Conservation (phyloP, 2,113 vertebrate genomes). For the Hemichromis elongatus region DNA sequence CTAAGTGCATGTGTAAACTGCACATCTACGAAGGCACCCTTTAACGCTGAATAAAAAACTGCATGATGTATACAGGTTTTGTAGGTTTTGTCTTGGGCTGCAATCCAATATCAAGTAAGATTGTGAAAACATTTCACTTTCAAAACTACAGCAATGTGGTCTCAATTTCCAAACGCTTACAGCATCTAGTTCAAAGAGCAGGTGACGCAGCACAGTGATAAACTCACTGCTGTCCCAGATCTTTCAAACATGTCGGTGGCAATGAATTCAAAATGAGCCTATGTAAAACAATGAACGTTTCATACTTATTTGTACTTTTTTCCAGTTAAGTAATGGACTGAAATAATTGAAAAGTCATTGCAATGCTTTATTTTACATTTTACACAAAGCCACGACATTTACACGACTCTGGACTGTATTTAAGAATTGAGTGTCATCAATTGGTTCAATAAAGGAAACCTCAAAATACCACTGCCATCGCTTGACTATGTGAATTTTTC, state of each 20-base stretch:
- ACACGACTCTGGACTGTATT: too few relatives aligned
- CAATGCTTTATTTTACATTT: background rate
- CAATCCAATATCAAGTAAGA: background rate
- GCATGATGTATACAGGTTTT: background rate
- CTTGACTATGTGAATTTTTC: background rate
- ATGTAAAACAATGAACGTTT: background rate
- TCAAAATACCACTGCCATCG: background rate
- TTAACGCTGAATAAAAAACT: background rate
- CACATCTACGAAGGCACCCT: background rate
- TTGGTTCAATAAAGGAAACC: background rate
- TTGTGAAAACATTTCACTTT: background rate
- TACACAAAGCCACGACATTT: too few relatives aligned
- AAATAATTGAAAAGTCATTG: background rate
- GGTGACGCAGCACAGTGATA: background rate
- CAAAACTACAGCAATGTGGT: background rate
- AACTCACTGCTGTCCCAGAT: background rate
- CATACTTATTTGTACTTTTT: background rate
- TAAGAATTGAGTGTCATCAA: background rate
- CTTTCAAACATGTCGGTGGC: background rate
- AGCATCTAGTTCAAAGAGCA: background rate
- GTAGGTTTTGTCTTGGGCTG: background rate
- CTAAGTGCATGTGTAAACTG: background rate
- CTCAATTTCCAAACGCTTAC: background rate
- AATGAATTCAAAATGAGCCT: background rate
- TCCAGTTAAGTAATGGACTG: background rate